A percentile compares a stretch with the other conserved stretches of the same genome.
phyloP scores from a whole-genome alignment of 2,797 vertebrate species.

The Galago senegalensis region DNA sequence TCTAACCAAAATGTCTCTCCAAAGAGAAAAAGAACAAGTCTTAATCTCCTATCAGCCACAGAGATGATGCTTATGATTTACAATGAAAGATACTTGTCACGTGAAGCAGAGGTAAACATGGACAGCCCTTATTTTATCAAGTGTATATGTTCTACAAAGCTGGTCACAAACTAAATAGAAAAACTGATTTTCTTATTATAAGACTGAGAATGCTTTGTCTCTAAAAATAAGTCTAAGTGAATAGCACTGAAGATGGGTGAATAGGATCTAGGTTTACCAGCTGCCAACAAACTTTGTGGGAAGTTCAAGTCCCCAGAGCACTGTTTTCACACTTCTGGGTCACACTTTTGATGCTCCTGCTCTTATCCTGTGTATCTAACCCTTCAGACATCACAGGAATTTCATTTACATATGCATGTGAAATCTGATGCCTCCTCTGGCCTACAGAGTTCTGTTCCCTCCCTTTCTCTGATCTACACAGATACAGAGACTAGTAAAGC shows the following conservation, averaged over 20 bases:
- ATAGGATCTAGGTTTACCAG: neutral
- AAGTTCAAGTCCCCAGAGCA: neutral
- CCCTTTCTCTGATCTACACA: neutral
- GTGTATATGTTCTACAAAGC: constrained; percentile 4
- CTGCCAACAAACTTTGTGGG: neutral
- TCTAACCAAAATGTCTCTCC: constrained; percentile 8
- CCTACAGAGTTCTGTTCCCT: neutral
- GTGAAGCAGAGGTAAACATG: neutral
- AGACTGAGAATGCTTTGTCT: neutral
- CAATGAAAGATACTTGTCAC: neutral
- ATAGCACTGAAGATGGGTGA: neutral
- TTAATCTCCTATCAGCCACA: neutral
- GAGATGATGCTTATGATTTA: neutral
- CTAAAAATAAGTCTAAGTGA: constrained; percentile 54
- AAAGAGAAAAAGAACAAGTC: constrained; percentile 26
- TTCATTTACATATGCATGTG: neutral
- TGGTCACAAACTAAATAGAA: neutral
- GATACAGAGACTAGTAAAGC: neutral
- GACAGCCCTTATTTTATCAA: constrained; percentile 4
- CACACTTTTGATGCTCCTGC: neutral
- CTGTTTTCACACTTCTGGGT: neutral
- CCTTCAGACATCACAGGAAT: neutral
- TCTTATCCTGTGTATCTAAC: neutral
- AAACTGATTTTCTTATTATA: constrained; percentile 25
- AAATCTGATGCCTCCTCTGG: neutral